Percentiles rank a stretch among this genome's conserved stretches.
Evolutionary conservation across 2,113 vertebrate genomes (phyloP).

Genomic region (Lampris megalopsis): DNA sequence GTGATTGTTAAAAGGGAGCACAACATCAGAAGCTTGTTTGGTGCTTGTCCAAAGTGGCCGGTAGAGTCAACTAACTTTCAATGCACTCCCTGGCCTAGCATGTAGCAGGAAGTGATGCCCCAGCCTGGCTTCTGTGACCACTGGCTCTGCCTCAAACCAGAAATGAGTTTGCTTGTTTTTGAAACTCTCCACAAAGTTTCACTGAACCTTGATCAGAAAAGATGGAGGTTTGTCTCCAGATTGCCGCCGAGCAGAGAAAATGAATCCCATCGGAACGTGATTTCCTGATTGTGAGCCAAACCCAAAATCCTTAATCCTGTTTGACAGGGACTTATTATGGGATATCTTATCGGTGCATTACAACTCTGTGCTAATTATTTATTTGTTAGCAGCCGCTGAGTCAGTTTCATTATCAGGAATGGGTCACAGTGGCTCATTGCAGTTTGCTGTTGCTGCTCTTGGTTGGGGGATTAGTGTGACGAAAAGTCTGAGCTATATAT

Average conservation of each 20-base stretch:
- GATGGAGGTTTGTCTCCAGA: slow-evolving; percentile 6
- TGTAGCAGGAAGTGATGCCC: no score
- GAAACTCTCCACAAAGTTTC: background rate
- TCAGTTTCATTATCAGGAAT: slow-evolving; percentile 45
- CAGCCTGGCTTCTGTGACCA: no score
- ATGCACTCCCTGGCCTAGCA: no score
- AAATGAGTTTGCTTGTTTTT: no score
- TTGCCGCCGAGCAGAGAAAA: slow-evolving; percentile 18
- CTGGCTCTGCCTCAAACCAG: no score
- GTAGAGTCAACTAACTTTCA: no score
- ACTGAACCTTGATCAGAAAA: slow-evolving; percentile 5
- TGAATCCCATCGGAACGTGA: background rate
- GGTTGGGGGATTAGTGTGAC: slow-evolving; percentile 7
- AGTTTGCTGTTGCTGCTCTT: background rate
- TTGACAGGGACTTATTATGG: slow-evolving; percentile 46
- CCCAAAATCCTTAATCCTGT: slow-evolving; percentile 32
- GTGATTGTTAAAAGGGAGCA: no score
- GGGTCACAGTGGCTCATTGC: slow-evolving; percentile 19
- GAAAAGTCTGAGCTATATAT: background rate
- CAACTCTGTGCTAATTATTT: slow-evolving; percentile 38
- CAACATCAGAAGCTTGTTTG: no score
- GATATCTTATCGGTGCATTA: slow-evolving; percentile 27
- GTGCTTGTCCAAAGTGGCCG: no score
- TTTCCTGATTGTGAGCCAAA: slow-evolving; percentile 14
- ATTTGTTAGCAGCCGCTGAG: slow-evolving; percentile 15